phyloP scores from a whole-genome alignment of 2,113 vertebrate genomes.

The Pyrgilauda ruficollis region DNA sequence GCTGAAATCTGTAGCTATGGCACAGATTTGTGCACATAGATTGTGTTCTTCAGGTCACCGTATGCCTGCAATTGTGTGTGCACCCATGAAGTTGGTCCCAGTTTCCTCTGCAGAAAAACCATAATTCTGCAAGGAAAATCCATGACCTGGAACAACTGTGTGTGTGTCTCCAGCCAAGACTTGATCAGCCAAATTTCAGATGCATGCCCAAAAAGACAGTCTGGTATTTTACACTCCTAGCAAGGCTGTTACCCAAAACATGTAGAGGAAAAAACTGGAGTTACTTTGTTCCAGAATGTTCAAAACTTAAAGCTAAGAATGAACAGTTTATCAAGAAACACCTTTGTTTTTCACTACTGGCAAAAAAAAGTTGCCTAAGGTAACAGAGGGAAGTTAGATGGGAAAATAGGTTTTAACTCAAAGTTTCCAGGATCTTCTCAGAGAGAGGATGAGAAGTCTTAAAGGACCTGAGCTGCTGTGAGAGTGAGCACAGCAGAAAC shows the following conservation, averaged over 20 bases:
- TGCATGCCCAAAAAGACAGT: neutral
- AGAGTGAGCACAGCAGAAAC: neutral
- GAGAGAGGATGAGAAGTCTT: neutral
- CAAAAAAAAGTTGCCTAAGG: neutral
- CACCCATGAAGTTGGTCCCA: neutral
- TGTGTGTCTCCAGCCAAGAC: neutral
- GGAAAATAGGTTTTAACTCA: neutral
- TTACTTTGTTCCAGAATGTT: neutral
- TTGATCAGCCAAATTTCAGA: neutral
- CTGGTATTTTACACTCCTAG: neutral
- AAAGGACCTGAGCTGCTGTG: neutral
- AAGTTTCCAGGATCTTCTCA: neutral
- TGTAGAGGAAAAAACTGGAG: neutral
- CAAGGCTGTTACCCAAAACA: neutral
- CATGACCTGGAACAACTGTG: neutral
- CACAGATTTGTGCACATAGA: too few species aligned
- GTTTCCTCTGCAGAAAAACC: neutral
- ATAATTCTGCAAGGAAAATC: neutral
- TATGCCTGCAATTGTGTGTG: accelerated
- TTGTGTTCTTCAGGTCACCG: accelerated
- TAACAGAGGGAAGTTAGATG: neutral
- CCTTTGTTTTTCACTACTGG: neutral
- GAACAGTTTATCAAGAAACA: neutral
- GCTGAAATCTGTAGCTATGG: neutral
- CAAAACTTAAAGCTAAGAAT: neutral